Conservation (phyloP, 2,113 vertebrate genomes). For the Gavialis gangeticus region DNA sequence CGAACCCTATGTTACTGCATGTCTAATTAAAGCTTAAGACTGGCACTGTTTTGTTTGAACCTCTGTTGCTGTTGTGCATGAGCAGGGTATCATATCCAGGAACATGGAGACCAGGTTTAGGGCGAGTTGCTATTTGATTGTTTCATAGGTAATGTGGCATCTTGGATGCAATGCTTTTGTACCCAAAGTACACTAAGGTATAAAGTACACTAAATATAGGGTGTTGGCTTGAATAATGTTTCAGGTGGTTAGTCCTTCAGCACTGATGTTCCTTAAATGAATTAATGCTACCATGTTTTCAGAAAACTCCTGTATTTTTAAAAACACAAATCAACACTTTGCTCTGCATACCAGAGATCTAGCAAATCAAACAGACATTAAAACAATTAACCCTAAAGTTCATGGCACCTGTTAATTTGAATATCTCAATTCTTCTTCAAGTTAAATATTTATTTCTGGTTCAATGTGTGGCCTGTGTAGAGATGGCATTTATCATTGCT, state of each 20-base stretch:
- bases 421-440: background rate
- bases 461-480: background rate
- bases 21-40: rapidly evolving
- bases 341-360: background rate
- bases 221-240: background rate
- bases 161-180: background rate
- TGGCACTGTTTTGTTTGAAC: background rate
- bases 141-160: background rate
- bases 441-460: background rate
- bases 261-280: background rate
- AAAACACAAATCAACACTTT: background rate
- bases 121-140: background rate
- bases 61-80: background rate
- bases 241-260: background rate
- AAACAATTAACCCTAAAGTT: background rate
- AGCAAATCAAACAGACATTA: background rate
- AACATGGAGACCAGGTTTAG: background rate
- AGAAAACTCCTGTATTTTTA: background rate
- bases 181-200: background rate
- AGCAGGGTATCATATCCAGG: background rate
- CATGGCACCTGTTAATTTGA: background rate
- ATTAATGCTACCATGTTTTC: background rate
- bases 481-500: background rate
- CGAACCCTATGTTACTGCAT: background rate
- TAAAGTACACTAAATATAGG: background rate